phyloP scores from a whole-genome alignment of 2,888 invertebrate species.

The Acanthoscelides obtectus region DNA sequence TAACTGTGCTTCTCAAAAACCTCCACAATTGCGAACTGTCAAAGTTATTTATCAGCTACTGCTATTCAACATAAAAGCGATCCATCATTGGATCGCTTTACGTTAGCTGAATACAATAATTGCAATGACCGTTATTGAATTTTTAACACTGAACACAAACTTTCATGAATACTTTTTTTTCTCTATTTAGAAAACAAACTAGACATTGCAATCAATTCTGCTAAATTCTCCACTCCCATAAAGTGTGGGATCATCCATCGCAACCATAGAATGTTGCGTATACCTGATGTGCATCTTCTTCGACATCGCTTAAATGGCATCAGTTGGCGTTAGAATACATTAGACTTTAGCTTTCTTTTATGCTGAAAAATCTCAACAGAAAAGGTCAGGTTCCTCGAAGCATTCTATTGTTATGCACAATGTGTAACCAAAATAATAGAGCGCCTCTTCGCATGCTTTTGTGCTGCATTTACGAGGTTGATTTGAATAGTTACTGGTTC shows the following conservation, averaged over 20 bases:
- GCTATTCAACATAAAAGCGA: no score
- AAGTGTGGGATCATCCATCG: not conserved
- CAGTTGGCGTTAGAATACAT: not conserved
- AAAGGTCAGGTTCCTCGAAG: not conserved
- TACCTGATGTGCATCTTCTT: not conserved
- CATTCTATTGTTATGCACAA: not conserved
- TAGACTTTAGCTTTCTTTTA: not conserved
- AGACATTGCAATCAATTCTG: no score
- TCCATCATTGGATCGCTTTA: no score
- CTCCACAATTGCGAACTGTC: no score
- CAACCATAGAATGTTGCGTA: not conserved
- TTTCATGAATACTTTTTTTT: no score
- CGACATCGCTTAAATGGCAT: not conserved
- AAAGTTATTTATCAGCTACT: no score
- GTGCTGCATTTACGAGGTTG: not conserved
- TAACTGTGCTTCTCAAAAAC: no score
- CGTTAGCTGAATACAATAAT: no score
- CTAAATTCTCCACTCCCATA: not conserved
- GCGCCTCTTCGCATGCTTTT: not conserved
- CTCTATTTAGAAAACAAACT: no score
- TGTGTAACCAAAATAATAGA: not conserved
- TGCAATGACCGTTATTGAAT: no score
- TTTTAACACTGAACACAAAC: no score
- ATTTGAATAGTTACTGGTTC: not conserved
- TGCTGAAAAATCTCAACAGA: not conserved